Evolutionary conservation across 2,113 vertebrate genomes (phyloP), one percentile per base, ranked within the genome.

Genomic region (Scatophagus argus): DNA sequence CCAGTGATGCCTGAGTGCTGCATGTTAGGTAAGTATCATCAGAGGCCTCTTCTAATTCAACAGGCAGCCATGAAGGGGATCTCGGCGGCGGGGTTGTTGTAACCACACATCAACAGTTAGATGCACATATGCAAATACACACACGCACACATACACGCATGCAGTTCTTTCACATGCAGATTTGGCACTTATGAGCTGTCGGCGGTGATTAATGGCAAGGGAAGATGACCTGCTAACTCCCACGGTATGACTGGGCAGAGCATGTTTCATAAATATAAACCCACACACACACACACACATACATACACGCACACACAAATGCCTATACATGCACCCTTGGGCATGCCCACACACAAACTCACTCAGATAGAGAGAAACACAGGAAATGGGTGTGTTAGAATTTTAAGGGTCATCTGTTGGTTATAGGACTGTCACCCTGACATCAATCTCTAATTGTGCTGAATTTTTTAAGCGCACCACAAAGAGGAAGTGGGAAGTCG

Each of bases 151-250:
- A 44, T 43, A 39, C 23, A 77, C 66, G 17, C 63, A 83, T 62
- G 56, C 74, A 76, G 74, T 74, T 86, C 88, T 91, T 94, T 93
- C 89, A 88, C 87, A 94, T 93, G 93, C 91, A 94, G 88, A 94
- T 93, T 67, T 55, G 84, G 76, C 79, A 90, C 86, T 90, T 91
- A 81, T 88, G 90, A 91, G 89, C 88, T 91, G 92, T 93, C 88
- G 23, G 54, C 80, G 76, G 80, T 94, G 93, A 94, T 94, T 93
- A 93, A 93, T 93, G 88, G 69, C 85, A 78, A 67, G 67, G 66
- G 64, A 90, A 80, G 82, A 83, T 89, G 91, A 94, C 91, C 91
- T 70, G 76, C 77, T 89, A 87, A 90, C 91, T 92, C 91, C 91
- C 91, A 93, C 90, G 78, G 83, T 86, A 90, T 87, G 72, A 76